Base-by-base conservation (phyloP, 2,888 invertebrate genomes). In the Sarcophaga carnaria region DNA sequence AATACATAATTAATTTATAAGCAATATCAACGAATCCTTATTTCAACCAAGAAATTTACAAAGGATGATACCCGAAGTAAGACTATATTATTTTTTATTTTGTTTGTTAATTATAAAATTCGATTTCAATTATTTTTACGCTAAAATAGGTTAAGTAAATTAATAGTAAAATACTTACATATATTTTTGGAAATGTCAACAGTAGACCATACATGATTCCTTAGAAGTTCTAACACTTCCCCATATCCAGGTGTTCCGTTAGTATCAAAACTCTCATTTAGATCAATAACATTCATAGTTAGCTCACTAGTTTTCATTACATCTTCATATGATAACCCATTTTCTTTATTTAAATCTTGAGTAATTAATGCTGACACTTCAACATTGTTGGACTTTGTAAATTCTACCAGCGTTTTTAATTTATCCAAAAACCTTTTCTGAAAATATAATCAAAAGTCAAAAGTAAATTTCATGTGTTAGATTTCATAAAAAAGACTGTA, bases 141-240 rank as follows among this genome's bases (percentile, higher is more conserved):
- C 49, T 54, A 4, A 54, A 54, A 54, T 14, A 49, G 12, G 11
- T 37, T 6, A 1, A 37, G 37, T 37, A 37, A 54, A 14, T 54
- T 54, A 14, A 54, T 10, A 54, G 54, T 54, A 54, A 14, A 54
- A 54, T 54, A 54, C 54, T 54, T 54, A 54, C 54, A 14, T 17
- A 1, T 54, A 54, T 54, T 54, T 54, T 54, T 54, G 12, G 74
- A 47, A 17, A 80, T 45, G 5, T 78, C 20, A 49, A 89, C 88
- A 80, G 88, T 90, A 22, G 90, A 89, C 90, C 90, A 90, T 14
- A 90, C n/a, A 74, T 89, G 83, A 79, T 88, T 90, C 83, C 85
- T 83, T n/a, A 91, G 71, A n/a, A 90, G 88, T 74, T 90, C 89
- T 59, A 88, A 54, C 11, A 91, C 59, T 72, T 91, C 90, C 8